phyloP scores from a whole-genome alignment of 2,797 vertebrate species.

The Leptodactylus fallax region DNA sequence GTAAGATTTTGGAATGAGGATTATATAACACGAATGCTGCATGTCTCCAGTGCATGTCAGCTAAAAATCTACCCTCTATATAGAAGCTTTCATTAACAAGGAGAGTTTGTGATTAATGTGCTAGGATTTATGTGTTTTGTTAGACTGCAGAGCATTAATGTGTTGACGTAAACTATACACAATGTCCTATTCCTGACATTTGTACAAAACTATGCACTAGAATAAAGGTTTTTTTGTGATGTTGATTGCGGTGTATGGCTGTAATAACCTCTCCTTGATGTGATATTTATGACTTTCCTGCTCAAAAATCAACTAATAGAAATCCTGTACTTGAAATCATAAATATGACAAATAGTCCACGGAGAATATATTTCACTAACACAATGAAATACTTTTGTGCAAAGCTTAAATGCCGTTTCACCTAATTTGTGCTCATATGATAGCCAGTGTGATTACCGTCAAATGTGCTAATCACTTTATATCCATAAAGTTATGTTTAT shows the following conservation, averaged over 20 bases:
- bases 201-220: background rate
- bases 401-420: background rate
- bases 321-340: background rate
- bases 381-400: background rate
- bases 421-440: too few species aligned
- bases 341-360: background rate
- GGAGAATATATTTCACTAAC: background rate
- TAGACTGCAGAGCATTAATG: background rate
- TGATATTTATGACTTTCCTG: background rate
- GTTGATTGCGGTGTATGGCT: background rate
- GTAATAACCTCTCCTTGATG: background rate
- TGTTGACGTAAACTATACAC: background rate
- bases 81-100: constrained; percentile 15
- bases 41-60: constrained; percentile 21
- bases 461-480: too few species aligned
- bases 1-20: constrained; percentile 25
- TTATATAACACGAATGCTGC: constrained; percentile 18
- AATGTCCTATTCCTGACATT: background rate
- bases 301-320: background rate
- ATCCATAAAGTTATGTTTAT: too few species aligned
- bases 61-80: constrained; percentile 32
- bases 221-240: background rate
- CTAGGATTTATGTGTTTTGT: constrained; percentile 4
- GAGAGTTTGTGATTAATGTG: constrained; percentile 17
- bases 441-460: too few species aligned